A percentile compares a stretch with the other conserved stretches of the same genome.
Conservation (phyloP, 2,113 vertebrate genomes). For the Daboia siamensis region DNA sequence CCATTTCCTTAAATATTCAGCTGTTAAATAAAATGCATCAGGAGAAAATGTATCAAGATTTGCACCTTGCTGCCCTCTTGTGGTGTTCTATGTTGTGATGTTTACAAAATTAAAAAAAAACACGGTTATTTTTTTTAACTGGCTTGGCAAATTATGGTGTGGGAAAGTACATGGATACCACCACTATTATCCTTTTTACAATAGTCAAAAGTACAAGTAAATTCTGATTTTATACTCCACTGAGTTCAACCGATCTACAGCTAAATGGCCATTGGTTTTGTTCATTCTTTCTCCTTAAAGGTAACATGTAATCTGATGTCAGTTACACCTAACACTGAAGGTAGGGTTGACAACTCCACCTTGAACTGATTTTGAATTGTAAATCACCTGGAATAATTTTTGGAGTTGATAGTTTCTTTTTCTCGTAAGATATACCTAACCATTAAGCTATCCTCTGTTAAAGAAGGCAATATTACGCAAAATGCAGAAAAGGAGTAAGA, state of each 20-base stretch:
- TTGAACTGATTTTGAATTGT: not conserved
- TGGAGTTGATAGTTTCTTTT: not conserved
- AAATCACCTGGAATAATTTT: not conserved
- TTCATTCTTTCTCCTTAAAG: not conserved
- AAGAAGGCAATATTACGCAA: not conserved
- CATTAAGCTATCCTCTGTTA: not conserved
- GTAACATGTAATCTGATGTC: not conserved
- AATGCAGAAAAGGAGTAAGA: not conserved
- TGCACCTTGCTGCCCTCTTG: constrained; percentile 45
- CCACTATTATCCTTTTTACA: not conserved
- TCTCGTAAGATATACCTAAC: not conserved
- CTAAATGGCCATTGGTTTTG: not conserved
- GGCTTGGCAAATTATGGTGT: not conserved
- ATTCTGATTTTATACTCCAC: not conserved
- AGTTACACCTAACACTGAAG: not conserved
- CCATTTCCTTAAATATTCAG: not conserved
- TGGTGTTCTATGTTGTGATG: constrained; percentile 19
- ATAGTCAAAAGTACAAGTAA: not conserved
- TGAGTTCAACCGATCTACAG: not conserved
- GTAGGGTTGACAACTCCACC: not conserved
- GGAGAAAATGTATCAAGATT: not conserved
- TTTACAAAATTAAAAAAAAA: not conserved
- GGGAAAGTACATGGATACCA: not conserved
- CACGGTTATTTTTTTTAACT: not conserved
- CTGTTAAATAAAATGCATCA: not conserved